phyloP scores from a whole-genome alignment of 2,888 invertebrate species.

The Smittia sp. region DNA sequence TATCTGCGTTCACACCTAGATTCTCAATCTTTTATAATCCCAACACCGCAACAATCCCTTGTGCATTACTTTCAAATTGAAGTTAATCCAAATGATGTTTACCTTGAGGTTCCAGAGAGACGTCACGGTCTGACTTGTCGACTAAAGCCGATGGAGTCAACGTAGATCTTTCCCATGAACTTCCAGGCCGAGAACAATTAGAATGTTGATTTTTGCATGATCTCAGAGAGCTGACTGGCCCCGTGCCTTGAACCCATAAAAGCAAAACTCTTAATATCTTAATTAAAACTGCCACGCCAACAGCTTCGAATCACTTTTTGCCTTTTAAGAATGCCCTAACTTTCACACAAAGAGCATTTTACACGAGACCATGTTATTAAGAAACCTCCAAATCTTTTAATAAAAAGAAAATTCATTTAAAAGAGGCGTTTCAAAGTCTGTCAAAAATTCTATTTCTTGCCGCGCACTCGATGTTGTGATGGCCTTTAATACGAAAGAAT shows the following conservation, averaged over 20 bases:
- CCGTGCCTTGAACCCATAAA: conserved; percentile 2
- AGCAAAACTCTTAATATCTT: conserved; percentile 23
- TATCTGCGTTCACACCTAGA: conserved; percentile 10
- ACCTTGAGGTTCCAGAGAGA: neutral
- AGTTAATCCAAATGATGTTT: neutral
- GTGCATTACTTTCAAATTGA: neutral
- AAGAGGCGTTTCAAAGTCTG: conserved; percentile 33
- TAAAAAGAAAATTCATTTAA: conserved; percentile 36
- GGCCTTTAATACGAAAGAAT: neutral
- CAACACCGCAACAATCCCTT: neutral
- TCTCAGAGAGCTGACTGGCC: neutral
- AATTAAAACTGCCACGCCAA: conserved; percentile 34
- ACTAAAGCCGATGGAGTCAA: neutral
- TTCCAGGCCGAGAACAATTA: too few species aligned
- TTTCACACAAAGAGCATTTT: conserved; percentile 20
- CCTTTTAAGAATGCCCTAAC: conserved; percentile 21
- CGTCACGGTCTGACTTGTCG: too few species aligned
- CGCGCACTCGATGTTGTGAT: conserved; percentile 20
- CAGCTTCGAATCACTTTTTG: conserved; percentile 19
- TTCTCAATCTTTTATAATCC: too few species aligned
- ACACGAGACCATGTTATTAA: conserved; percentile 35
- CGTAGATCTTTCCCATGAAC: neutral
- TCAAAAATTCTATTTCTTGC: conserved; percentile 32
- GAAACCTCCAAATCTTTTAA: conserved; percentile 23
- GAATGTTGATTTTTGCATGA: neutral